These are phyloP conservation scores for Incurvaria masculella DNA, from an alignment of 2,888 invertebrate species.

Conservation along the genomic window DNA sequence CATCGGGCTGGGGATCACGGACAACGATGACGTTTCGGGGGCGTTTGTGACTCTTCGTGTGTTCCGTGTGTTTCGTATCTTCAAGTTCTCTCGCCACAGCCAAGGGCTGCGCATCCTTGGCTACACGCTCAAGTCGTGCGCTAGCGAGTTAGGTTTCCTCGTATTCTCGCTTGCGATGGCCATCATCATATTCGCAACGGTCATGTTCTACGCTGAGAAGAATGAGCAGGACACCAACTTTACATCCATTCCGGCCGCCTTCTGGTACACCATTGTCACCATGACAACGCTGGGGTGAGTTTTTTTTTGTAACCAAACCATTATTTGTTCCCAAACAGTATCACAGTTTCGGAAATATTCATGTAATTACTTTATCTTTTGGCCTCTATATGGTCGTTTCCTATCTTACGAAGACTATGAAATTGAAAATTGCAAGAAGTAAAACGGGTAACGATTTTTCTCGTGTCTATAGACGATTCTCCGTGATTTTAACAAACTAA, in stretches of 20 bases:
- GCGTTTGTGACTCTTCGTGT: slow-evolving; percentile 98
- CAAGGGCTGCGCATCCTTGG: slow-evolving; percentile 98
- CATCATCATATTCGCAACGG: slow-evolving; percentile 99
- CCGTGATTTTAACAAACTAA: too few species aligned
- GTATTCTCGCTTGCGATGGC: slow-evolving; percentile 99
- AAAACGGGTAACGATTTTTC: too few species aligned
- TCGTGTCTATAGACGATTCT: too few species aligned
- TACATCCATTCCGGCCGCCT: slow-evolving; percentile 99
- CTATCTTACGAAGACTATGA: too few species aligned
- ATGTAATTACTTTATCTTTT: too few species aligned
- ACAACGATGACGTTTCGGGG: slow-evolving; percentile 98
- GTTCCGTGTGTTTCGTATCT: slow-evolving; percentile 99
- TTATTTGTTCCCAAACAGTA: too few species aligned
- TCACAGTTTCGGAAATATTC: too few species aligned
- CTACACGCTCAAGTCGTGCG: slow-evolving; percentile 98
- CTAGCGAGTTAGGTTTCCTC: slow-evolving; percentile 97
- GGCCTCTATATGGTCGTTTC: too few species aligned
- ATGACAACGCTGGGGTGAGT: slow-evolving; percentile 99
- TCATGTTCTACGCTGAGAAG: slow-evolving; percentile 99
- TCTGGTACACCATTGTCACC: slow-evolving; percentile 99
- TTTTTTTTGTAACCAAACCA: too few species aligned
- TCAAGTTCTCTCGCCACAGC: slow-evolving; percentile 99
- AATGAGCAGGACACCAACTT: slow-evolving; percentile 96
- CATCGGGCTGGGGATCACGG: slow-evolving; percentile 95
- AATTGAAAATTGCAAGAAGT: too few species aligned